A percentile compares a stretch with the other conserved stretches of the same genome.
Conservation (phyloP, 2,113 vertebrate species). For the Oriolus oriolus region DNA sequence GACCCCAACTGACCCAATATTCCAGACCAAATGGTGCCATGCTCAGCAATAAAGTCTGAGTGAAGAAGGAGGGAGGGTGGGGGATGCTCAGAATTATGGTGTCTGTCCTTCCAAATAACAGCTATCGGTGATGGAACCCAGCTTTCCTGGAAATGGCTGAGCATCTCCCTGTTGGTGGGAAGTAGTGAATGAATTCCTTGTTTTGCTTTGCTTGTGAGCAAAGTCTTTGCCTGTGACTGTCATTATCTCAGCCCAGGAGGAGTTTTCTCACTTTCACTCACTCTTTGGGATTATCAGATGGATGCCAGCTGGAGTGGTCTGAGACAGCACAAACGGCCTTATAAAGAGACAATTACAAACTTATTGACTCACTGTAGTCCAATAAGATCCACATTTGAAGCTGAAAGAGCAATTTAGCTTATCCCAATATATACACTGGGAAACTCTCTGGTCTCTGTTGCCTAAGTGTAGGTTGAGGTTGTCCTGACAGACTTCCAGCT, state of each 20-base stretch:
- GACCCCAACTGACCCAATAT: background rate
- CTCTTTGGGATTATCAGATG: background rate
- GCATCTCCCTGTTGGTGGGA: background rate
- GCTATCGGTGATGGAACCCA: rapidly evolving
- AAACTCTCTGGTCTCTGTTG: background rate
- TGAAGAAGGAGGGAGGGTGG: background rate
- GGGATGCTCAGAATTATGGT: background rate
- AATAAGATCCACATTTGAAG: background rate
- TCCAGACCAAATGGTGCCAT: background rate
- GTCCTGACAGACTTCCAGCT: background rate
- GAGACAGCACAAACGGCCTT: background rate
- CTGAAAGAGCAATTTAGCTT: background rate
- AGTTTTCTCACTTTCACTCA: background rate
- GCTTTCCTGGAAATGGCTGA: background rate
- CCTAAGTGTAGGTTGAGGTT: background rate
- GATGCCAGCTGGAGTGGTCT: background rate
- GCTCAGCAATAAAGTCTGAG: background rate
- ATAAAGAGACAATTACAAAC: background rate
- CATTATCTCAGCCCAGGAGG: rapidly evolving
- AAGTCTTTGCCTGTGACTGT: background rate
- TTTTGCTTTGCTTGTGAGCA: background rate
- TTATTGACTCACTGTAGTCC: background rate
- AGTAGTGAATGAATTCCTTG: background rate
- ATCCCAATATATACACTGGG: background rate
- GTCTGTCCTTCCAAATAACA: background rate